Conservation (phyloP, 2,888 invertebrate species). For the Spatulosminthurus flaviceps region DNA sequence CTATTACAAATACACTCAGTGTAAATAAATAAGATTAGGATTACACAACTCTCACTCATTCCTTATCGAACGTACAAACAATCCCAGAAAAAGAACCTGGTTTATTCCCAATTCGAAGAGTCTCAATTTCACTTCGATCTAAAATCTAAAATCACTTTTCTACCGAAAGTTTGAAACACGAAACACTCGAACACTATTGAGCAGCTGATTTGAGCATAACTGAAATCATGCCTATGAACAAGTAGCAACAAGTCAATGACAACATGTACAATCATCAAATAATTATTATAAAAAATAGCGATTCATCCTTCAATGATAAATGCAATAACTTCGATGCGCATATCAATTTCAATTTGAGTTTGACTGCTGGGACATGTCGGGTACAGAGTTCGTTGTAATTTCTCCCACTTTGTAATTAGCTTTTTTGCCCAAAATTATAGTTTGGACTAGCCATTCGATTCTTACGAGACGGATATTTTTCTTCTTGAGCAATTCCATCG, state of each 20-base stretch:
- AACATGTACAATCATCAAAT: constrained; percentile 1
- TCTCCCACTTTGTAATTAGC: constrained; percentile 38
- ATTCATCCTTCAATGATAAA: constrained; percentile 14
- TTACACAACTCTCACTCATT: background rate
- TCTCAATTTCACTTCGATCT: background rate
- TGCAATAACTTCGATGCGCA: background rate
- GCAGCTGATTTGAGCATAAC: constrained; percentile 21
- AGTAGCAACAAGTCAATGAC: background rate
- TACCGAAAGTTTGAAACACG: constrained; percentile 4
- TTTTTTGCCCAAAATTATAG: constrained; percentile 36
- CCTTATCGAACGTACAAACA: background rate
- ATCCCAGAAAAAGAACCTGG: background rate
- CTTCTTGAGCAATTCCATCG: constrained; percentile 14
- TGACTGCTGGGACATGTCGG: background rate
- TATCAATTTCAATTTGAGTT: background rate
- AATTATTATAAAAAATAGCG: constrained; percentile 24
- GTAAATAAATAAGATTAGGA: too few species aligned
- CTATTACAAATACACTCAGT: too few species aligned
- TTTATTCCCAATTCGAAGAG: background rate
- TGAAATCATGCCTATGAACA: background rate
- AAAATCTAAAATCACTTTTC: constrained; percentile 9
- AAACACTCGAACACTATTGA: background rate
- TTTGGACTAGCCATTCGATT: constrained; percentile 41
- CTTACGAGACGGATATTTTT: constrained; percentile 37
- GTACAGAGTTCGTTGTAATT: background rate